These are phyloP conservation scores for Epinotia demarniana DNA, from an alignment of 2,888 invertebrate genomes.

Conservation along the genomic window DNA sequence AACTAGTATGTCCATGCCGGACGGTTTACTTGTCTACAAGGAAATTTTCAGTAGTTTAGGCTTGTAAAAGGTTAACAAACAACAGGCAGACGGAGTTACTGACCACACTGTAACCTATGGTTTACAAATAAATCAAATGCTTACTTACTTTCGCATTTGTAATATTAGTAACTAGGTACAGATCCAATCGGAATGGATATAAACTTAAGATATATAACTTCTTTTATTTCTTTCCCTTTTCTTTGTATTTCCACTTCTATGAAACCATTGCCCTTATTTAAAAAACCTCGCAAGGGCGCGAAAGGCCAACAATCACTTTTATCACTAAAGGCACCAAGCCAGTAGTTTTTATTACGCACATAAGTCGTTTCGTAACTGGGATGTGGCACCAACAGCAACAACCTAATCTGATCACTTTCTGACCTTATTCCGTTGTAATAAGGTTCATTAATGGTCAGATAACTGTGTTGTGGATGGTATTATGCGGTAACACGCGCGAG, in stretches of 20 bases:
- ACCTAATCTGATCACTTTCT: not conserved
- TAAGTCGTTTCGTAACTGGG: not conserved
- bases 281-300: not conserved
- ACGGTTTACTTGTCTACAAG: too few species aligned
- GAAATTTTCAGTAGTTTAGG: too few species aligned
- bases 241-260: not conserved
- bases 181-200: too few species aligned
- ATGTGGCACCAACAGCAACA: not conserved
- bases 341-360: not conserved
- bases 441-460: not conserved
- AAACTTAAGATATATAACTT: too few species aligned
- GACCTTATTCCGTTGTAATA: not conserved
- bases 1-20: too few species aligned
- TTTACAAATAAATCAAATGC: too few species aligned
- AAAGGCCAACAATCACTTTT: not conserved
- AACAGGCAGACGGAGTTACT: too few species aligned
- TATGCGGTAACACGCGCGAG: conserved; percentile 17
- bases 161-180: too few species aligned
- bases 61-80: too few species aligned
- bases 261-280: conserved; percentile 1
- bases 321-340: not conserved
- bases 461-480: conserved; percentile 4
- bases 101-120: too few species aligned
- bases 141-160: too few species aligned
- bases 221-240: too few species aligned